phyloP scores from a whole-genome alignment of 37 sponge, comb jelly and placozoan species.

The Agelas oroides region DNA sequence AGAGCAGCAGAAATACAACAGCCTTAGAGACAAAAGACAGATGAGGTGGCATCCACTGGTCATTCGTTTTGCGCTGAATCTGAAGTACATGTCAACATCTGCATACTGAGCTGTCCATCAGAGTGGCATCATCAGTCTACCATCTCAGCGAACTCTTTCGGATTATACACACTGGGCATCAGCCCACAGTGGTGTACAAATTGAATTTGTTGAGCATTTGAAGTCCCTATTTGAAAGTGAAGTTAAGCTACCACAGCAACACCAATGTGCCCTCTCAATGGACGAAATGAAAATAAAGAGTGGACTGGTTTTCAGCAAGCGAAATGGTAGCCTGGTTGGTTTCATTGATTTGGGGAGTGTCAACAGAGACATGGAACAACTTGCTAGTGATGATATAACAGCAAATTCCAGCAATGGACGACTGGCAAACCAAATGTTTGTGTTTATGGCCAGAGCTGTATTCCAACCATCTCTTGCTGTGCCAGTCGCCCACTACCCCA shows the following conservation, averaged over 20 bases:
- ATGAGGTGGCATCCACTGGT: slow-evolving; percentile 15
- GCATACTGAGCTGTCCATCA: neutral
- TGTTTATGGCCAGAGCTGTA: slow-evolving; percentile 3
- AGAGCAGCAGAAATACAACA: slow-evolving; percentile 17
- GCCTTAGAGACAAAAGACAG: slow-evolving; percentile 16
- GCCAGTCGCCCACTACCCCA: neutral
- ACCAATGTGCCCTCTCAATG: slow-evolving; percentile 15
- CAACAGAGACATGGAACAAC: neutral
- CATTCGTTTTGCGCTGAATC: neutral
- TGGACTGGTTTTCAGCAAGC: slow-evolving; percentile 4
- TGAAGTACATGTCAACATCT: neutral
- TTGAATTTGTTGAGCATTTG: slow-evolving; percentile 24
- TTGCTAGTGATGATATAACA: neutral
- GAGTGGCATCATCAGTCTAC: neutral
- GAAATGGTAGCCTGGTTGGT: neutral
- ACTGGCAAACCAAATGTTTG: neutral
- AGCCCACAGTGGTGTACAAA: slow-evolving; percentile 25
- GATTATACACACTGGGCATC: slow-evolving; percentile 28
- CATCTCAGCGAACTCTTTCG: slow-evolving; percentile 11
- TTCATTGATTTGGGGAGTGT: slow-evolving; percentile 25
- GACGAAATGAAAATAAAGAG: slow-evolving; percentile 31
- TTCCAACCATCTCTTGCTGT: slow-evolving; percentile 19
- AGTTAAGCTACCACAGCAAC: neutral
- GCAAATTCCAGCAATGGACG: neutral
- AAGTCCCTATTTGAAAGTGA: neutral